These are phyloP conservation scores for Phoxinus phoxinus DNA, from an alignment of 2,113 vertebrate species.

Conservation along the genomic window DNA sequence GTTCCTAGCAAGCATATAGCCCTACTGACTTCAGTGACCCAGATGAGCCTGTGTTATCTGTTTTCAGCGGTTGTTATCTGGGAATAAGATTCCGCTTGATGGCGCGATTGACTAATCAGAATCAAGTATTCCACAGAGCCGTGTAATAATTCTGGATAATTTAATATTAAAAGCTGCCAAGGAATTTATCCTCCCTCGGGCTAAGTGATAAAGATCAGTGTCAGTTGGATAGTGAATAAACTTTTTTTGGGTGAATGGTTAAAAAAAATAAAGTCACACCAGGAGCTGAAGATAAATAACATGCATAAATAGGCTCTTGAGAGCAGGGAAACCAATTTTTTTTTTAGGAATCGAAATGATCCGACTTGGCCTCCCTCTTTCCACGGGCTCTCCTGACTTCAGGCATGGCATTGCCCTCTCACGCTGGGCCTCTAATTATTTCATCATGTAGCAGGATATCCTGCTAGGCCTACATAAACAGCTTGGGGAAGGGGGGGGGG, in stretches of 20 bases:
- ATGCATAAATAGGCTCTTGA: conserved; percentile 40
- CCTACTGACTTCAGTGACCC: no score
- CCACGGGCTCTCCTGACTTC: conserved; percentile 22
- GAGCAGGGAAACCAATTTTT: conserved; percentile 47
- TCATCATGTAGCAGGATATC: conserved; percentile 91
- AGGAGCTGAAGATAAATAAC: conserved; percentile 32
- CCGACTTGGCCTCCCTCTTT: not conserved
- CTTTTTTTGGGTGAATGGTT: conserved; percentile 28
- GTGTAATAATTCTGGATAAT: not conserved
- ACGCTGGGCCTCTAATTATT: conserved; percentile 86
- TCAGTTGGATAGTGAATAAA: not conserved
- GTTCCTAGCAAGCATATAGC: no score
- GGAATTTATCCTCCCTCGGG: not conserved
- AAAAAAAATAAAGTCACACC: conserved; percentile 4
- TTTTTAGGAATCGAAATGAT: conserved; percentile 47
- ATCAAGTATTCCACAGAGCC: no score
- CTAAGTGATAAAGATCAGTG: conserved; percentile 24
- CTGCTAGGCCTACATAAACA: conserved; percentile 89
- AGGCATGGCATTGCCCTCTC: conserved; percentile 55
- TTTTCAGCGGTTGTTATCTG: no score
- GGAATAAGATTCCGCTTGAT: no score
- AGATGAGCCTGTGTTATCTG: no score
- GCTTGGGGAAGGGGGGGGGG: conserved; percentile 79
- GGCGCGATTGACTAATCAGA: no score
- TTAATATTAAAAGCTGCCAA: conserved; percentile 11